Evolutionary conservation across 2,797 vertebrate species (phyloP), one percentile per base, ranked within the genome.

Genomic region (Lates japonicus): DNA sequence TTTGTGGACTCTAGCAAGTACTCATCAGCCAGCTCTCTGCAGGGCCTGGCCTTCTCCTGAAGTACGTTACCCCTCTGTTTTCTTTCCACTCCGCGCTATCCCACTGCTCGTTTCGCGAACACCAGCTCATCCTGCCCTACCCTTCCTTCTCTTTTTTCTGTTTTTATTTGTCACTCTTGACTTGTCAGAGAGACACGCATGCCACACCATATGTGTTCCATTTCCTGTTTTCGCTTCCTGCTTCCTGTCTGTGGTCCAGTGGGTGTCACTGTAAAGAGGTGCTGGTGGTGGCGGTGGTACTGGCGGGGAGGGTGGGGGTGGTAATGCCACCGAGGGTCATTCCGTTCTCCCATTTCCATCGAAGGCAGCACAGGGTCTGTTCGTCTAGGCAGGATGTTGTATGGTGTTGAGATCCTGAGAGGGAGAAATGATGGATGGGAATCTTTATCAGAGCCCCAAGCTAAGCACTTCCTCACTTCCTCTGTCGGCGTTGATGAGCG

Each of bases 1-100:
- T 98, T 97, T 97, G 96, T 97, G 96, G 97, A 98, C 96, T 96
- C 97, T 97, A 97, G 96, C 97, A 97, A 97, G 96, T 98, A 98
- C 96, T 97, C 96, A 95, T 97, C 96, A 95, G 95, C 97, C 96
- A 97, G 96, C 95, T 97, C 97, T 94, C 96, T 97, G 95, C 97
- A 96, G 91, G 97, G 97, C 95, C 96, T 99, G 96, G 96, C 97
- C 95, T 98, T 98, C 97, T 97, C 97, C 96, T 98, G 96, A 98
- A 98, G 97, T 97, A 98, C 90, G 97, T 98, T 95, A 93, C 48
- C 81, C 69, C 74, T 81, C 63, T 61, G 25, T 78, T 70, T 82
- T 85, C 60, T 85, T 78, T 88, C 66, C 70, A 33, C 63, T 39
- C 70, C 76, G 64, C 90, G 90, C 94, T 93, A 91, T 95, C 95